phyloP scores from a whole-genome alignment of 2,888 invertebrate species.

The Cryptophagus acutangulus region DNA sequence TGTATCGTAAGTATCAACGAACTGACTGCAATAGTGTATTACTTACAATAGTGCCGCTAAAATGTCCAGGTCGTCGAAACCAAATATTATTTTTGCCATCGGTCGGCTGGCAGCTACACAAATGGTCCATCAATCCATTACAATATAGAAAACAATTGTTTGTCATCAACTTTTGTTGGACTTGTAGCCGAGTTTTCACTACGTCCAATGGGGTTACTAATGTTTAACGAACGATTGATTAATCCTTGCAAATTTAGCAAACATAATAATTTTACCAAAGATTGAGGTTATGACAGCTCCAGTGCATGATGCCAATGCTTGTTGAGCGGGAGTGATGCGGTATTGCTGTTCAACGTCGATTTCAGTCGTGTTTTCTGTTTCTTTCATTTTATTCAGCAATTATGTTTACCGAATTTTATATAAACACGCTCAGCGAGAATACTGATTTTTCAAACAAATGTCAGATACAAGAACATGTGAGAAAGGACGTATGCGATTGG shows the following conservation, averaged over 20 bases:
- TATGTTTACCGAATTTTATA: too few relatives aligned
- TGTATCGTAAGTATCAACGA: slow-evolving; percentile 1
- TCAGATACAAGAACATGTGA: neutral
- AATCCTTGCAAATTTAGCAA: neutral
- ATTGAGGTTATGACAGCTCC: slow-evolving; percentile 87
- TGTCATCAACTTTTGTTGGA: slow-evolving; percentile 82
- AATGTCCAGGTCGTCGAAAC: slow-evolving; percentile 64
- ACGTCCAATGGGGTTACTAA: slow-evolving; percentile 97
- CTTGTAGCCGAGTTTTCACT: slow-evolving; percentile 95
- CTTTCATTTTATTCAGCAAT: too few relatives aligned
- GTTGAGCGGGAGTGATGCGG: slow-evolving; percentile 73
- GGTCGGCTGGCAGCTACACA: slow-evolving; percentile 78
- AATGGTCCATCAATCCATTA: slow-evolving; percentile 97
- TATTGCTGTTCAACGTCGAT: slow-evolving; percentile 52
- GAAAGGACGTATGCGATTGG: too few relatives aligned
- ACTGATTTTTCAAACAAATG: neutral
- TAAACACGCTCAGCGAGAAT: too few relatives aligned
- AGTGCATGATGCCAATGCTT: slow-evolving; percentile 79
- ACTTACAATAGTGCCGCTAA: slow-evolving; percentile 56
- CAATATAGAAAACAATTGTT: slow-evolving; percentile 92
- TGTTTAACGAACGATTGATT: neutral
- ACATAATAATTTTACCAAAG: slow-evolving; percentile 78
- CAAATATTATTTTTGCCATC: slow-evolving; percentile 50
- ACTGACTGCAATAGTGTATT: neutral
- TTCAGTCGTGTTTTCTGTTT: neutral